Conservation (phyloP, 2,113 vertebrate species). For the Muntiacus muntjak region DNA sequence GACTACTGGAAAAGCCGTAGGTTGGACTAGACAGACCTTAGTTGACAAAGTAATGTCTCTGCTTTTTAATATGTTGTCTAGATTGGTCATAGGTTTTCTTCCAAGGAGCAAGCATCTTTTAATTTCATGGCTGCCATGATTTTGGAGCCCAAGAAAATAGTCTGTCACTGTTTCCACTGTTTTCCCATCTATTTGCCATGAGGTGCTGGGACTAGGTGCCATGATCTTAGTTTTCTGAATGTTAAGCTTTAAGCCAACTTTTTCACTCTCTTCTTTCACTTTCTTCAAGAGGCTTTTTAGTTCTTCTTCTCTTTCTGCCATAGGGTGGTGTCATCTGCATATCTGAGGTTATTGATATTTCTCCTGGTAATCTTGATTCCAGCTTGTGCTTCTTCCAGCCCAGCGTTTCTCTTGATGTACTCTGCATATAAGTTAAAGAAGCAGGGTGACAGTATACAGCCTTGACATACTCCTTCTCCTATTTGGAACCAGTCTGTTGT, state of each 20-base stretch:
- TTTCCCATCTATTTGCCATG: not conserved
- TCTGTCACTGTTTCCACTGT: not conserved
- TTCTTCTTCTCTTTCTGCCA: not conserved
- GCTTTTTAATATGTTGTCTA: not conserved
- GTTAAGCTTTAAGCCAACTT: not conserved
- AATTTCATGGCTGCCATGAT: not conserved
- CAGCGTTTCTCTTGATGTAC: rapidly evolving
- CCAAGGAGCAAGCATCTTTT: not conserved
- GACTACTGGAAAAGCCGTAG: not conserved
- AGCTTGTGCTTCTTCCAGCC: not conserved
- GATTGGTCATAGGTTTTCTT: not conserved
- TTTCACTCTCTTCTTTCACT: not conserved
- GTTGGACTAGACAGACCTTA: not conserved
- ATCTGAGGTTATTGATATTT: not conserved
- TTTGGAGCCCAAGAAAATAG: not conserved
- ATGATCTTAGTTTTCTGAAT: not conserved
- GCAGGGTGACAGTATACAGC: not conserved
- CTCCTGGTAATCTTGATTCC: not conserved
- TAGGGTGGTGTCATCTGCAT: not conserved
- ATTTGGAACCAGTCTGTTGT: not conserved
- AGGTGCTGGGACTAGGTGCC: not conserved
- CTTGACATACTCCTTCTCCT: rapidly evolving
- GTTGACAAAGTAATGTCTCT: not conserved
- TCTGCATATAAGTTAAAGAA: not conserved
- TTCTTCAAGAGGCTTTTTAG: not conserved